Evolutionary conservation across 2,888 invertebrate genomes (phyloP), one percentile per base, ranked within the genome.

Genomic region (Pandemis cinnamomeana): DNA sequence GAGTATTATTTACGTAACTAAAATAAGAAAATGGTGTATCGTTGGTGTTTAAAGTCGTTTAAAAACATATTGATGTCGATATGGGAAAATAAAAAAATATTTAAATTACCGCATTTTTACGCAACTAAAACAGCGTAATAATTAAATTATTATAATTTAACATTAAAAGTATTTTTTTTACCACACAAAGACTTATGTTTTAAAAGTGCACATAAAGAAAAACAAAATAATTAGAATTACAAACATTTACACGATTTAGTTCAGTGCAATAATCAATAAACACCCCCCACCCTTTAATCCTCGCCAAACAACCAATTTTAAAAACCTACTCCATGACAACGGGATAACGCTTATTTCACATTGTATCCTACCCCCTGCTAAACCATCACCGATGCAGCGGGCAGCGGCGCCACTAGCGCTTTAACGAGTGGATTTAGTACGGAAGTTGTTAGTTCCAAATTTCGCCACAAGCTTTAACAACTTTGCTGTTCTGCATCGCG

Each of bases 401-500:
- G 27, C 11, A 58, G 27, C 58, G 58, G 58, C 58, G 58, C 27
- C 58, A 58, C 58, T 58, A 27, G 20, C 58, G 10, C 27, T 58
- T 58, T 8, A 58, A 55, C 15, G 4, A 7, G 6, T 15, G 8
- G 55, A 20, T 27, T 27, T 11, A 58, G 27, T 27, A 58, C 8
- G 58, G 13, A 11, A 20, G 8, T 58, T 2, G 27, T 27, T 58
- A 58, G 27, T 58, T 20, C 27, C 11, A 27, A 58, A 27, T 27
- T 58, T 58, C 58, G 27, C 58, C 58, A 58, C 58, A 0, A 5
- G 11, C 27, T 20, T 27, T 11, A 58, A 58, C 27, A 58, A 58
- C 27, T 27, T 58, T 58, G 58, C 58, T 27, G 58, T 58, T 27
- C 58, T 58, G 27, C 27, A 58, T 58, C 58, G 27, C 58, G 27